Base-by-base conservation (phyloP, 2,797 vertebrate genomes). In the Myotis findleyi region DNA sequence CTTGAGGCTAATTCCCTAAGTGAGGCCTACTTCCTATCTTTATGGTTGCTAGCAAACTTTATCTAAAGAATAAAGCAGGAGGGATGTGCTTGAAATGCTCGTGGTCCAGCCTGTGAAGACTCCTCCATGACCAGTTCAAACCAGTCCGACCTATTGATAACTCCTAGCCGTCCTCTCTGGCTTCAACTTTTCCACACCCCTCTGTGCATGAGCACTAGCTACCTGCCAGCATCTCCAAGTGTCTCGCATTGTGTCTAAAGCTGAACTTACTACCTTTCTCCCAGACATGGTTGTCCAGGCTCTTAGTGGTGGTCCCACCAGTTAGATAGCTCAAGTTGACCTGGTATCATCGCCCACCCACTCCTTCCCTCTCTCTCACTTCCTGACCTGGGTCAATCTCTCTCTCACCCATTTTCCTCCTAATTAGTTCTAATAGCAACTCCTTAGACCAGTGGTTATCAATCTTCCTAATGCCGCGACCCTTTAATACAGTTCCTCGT, bases 241-340 rank as follows among this genome's bases (percentile, higher is more conserved):
- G 33, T 21, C 77, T 80, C 1, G 0, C 0, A 21, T 0, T 13
- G 30, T 25, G 1, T 71, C 59, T 17, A 11, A 3, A 6, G 51
- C 44, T 47, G 27, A 86, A 85, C 16, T 81, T 47, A 14, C 10
- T 59, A 2, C 23, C 53, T 23, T n/a, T 66, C 41, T 79, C 44
- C 59, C 66, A 44, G 4, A 0, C 1, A 13, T 7, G 9, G 7
- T 7, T 27, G 55, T 3, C 59, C 27, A 27, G 10, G 38, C 13
- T 41, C 33, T 85, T 6, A 72, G 13, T 0, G 11, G n/a, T 9
- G 51, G n/a, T 16, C 53, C 18, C 18, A 33, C 10, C 69, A 33
- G 7, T 7, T 25, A 75, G 0, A 17, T 1, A 62, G 36, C 44
- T 82, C n/a, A 55, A 23, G 5, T 21, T n/a, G 12, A 72, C 38